Evolutionary conservation across 2,113 vertebrate species (phyloP).

Genomic region (Struthidea cinerea): DNA sequence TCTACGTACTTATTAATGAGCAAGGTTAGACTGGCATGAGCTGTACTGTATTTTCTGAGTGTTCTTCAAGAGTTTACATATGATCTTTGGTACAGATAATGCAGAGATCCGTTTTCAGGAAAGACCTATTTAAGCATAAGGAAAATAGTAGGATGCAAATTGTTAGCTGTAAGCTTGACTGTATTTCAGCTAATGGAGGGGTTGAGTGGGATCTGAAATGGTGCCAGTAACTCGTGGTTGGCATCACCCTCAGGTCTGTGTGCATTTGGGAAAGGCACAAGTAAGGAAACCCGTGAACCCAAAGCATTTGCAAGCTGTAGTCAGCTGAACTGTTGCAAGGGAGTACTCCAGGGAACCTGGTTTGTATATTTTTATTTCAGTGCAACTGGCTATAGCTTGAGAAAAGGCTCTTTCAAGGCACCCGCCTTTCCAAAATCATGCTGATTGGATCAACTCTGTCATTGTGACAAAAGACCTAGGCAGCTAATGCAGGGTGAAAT

Average conservation of each 20-base stretch:
- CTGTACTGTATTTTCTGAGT: conserved; percentile 29
- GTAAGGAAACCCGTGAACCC: neutral
- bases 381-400: neutral
- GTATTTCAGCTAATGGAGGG: conserved; percentile 42
- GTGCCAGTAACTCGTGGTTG: neutral
- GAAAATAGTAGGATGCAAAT: conserved; percentile 54
- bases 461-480: neutral
- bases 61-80: conserved; percentile 33
- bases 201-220: conserved; percentile 21
- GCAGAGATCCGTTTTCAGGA: conserved; percentile 41
- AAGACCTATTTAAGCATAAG: conserved; percentile 36
- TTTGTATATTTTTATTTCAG: neutral
- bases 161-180: conserved; percentile 9
- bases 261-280: neutral
- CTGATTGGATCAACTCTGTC: neutral
- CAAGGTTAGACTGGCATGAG: conserved; percentile 22
- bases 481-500: neutral
- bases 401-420: neutral
- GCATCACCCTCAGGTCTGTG: neutral
- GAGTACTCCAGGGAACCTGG: neutral
- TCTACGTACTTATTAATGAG: neutral
- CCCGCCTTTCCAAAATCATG: neutral
- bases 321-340: neutral
- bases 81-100: conserved; percentile 51
- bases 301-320: neutral